Percentiles rank a stretch among this genome's conserved stretches.
phyloP scores from a whole-genome alignment of 2,888 invertebrate species.

The Nycteola revayana region DNA sequence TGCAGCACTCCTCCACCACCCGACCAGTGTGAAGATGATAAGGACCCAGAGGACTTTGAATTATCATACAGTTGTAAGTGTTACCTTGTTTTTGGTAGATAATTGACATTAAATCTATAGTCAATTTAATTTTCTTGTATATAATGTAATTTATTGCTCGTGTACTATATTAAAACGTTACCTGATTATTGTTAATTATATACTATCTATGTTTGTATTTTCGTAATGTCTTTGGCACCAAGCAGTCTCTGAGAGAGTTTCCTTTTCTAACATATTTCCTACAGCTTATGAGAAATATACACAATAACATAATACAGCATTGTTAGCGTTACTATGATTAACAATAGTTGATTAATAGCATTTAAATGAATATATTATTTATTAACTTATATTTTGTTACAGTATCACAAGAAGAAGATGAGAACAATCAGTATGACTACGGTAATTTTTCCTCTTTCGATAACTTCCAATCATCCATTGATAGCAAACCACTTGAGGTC shows the following conservation, averaged over 20 bases:
- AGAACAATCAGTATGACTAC: conserved; percentile 59
- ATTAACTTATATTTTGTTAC: conserved; percentile 28
- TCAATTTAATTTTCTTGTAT: no score
- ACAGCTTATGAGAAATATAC: no score
- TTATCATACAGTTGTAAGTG: conserved; percentile 70
- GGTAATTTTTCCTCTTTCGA: conserved; percentile 55
- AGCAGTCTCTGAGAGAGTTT: no score
- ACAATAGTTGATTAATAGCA: no score
- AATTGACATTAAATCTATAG: no score
- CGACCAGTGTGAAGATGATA: conserved; percentile 84
- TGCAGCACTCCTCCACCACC: conserved; percentile 85
- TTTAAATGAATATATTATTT: no score
- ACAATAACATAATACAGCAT: no score
- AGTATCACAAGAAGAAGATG: conserved; percentile 74
- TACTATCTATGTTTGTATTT: no score
- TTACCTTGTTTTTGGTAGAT: not conserved
- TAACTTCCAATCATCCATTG: conserved; percentile 40
- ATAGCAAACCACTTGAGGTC: conserved; percentile 22
- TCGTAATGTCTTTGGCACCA: no score
- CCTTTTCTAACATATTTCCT: no score
- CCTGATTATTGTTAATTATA: no score
- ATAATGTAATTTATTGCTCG: not conserved
- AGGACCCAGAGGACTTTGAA: conserved; percentile 78
- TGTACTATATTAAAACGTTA: not conserved
- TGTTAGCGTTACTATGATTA: no score